Evolutionary conservation across 2,113 vertebrate genomes (phyloP), one percentile per base, ranked within the genome.

Genomic region (Chauna torquata): DNA sequence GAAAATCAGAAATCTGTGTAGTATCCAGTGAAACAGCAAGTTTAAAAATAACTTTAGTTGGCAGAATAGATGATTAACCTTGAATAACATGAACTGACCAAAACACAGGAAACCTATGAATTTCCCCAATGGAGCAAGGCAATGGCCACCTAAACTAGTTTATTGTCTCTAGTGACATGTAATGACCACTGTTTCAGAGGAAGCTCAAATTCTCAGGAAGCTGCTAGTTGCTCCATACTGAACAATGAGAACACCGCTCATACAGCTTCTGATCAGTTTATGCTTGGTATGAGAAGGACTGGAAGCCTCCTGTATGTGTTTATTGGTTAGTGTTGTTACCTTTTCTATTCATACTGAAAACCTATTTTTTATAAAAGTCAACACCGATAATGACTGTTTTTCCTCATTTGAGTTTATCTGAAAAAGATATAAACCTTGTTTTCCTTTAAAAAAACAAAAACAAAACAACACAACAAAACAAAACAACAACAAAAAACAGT

Each of bases 41-140:
- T 32, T 78, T 88, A 62, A 94, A 93, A 94, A 93, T 57, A 92
- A 27, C 34, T 85, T 65, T 52, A 88, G 68, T 34, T 83, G 81
- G 24, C 77, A 92, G 61, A 94, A 69, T 23, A 79, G 16, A 54
- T 86, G 95, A 96, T 94, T 96, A 97, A 65, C 40, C 77, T 76
- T 91, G 80, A 86, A 93, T 86, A 94, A 95, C 44, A 9, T 57
- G 65, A 75, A 57, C 20, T 68, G 47, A 81, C 38, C 25, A 84
- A 80, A 82, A 74, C 82, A 62, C 9, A 93, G 40, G 59, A 52
- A 54, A 47, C 23, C 11, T 9, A 6, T 55, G 23, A 44, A 68
- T 84, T 90, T 88, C 49, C 50, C 36, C 14, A 9, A 32, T 12
- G 59, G 55, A 78, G n/a, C 16, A 74, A 47, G 14, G 42, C 52